phyloP scores from a whole-genome alignment of 2,888 invertebrate genomes.

The Leptopterna dolabrata region DNA sequence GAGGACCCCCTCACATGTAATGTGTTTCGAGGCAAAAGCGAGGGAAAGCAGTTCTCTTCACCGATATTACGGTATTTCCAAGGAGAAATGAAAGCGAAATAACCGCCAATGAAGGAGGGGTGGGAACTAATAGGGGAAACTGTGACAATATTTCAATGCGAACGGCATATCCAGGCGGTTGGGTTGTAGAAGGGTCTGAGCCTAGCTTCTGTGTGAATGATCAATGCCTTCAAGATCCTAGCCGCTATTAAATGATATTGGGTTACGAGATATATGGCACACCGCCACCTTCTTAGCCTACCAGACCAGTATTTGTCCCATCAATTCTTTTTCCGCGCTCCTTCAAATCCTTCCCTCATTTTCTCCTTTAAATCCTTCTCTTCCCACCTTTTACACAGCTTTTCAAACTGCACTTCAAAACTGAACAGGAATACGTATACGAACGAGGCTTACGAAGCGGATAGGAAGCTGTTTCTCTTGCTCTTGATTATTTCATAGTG shows the following conservation, averaged over 20 bases:
- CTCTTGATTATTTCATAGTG: no score
- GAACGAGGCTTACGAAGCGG: no score
- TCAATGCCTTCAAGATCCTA: slow-evolving; percentile 25
- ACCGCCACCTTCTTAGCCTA: not conserved
- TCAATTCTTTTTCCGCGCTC: not conserved
- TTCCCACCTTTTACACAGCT: not conserved
- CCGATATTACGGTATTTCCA: not conserved
- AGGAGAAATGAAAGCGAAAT: slow-evolving; percentile 4
- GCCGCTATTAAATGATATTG: slow-evolving; percentile 40
- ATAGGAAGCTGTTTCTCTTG: no score
- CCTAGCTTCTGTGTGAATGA: slow-evolving; percentile 29
- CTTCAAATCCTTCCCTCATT: not conserved
- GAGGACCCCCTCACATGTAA: not conserved
- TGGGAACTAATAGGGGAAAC: slow-evolving; percentile 26
- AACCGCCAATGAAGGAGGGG: not conserved
- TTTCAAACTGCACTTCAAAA: not conserved
- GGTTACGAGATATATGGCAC: slow-evolving; percentile 29
- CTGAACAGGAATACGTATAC: no score
- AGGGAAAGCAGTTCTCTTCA: not conserved
- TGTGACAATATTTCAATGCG: slow-evolving; percentile 21
- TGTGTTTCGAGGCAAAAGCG: not conserved
- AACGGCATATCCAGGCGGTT: not conserved
- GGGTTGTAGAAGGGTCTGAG: not conserved
- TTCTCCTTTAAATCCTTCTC: not conserved
- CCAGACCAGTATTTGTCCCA: not conserved